Evolutionary conservation across 2,113 vertebrate species (phyloP).

Genomic region (Tachycineta bicolor): DNA sequence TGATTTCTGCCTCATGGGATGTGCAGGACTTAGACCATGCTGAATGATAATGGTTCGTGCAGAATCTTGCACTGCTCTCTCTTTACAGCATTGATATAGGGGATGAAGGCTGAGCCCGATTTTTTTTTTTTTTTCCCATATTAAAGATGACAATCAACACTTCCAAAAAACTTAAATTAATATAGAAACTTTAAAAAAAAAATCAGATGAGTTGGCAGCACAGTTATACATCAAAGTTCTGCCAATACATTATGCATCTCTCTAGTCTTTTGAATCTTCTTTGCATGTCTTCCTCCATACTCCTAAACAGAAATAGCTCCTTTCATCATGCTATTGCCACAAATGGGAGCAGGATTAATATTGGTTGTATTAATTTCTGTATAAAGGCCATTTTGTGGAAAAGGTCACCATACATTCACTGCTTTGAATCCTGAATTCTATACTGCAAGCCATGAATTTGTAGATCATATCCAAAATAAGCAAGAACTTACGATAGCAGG

Average conservation of each 20-base stretch:
- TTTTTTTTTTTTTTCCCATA: not conserved
- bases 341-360: not conserved
- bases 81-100: not conserved
- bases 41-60: conserved; percentile 6
- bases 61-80: not conserved
- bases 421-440: not conserved
- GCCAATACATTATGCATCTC: conserved; percentile 25
- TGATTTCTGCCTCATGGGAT: not conserved
- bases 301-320: not conserved
- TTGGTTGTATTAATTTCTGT: not conserved
- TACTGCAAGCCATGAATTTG: not conserved
- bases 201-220: not conserved
- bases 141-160: not conserved
- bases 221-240: conserved; percentile 21
- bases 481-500: not conserved
- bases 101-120: not conserved
- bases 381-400: not conserved
- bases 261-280: not conserved
- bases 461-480: not conserved
- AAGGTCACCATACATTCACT: not conserved
- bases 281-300: not conserved
- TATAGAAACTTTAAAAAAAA: not conserved
- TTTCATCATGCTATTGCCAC: not conserved
- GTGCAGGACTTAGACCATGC: not conserved
- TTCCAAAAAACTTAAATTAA: conserved; percentile 16